Evolutionary conservation across 2,888 invertebrate genomes (phyloP).

Genomic region (Camptogramma bilineatum): DNA sequence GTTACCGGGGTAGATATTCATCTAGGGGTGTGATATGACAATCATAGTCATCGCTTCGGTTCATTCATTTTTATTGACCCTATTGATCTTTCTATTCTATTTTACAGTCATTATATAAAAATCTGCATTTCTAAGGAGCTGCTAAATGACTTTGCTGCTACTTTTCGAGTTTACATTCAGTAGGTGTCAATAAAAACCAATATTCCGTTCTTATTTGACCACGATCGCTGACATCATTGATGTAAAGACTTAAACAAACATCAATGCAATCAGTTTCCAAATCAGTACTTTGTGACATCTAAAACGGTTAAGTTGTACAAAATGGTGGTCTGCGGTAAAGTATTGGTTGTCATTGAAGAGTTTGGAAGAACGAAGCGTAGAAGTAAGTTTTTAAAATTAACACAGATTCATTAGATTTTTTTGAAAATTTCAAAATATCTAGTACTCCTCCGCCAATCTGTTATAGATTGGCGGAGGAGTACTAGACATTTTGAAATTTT

Average conservation of each 20-base stretch:
- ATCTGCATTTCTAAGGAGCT: background rate
- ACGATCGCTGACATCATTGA: slow-evolving; percentile 64
- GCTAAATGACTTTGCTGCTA: background rate
- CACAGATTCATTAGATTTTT: no score
- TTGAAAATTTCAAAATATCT: no score
- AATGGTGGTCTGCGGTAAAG: slow-evolving; percentile 57
- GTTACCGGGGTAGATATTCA: no score
- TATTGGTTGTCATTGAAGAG: slow-evolving; percentile 56
- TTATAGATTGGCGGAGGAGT: no score
- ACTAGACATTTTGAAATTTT: no score
- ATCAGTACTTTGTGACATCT: slow-evolving; percentile 26
- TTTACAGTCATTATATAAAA: no score
- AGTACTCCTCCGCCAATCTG: no score
- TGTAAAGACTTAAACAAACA: slow-evolving; percentile 56
- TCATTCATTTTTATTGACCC: no score
- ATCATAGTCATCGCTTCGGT: no score
- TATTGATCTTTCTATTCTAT: no score
- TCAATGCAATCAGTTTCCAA: slow-evolving; percentile 40
- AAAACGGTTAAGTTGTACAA: slow-evolving; percentile 26
- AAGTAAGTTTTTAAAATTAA: slow-evolving; percentile 53
- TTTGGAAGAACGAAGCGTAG: slow-evolving; percentile 50
- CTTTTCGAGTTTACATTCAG: slow-evolving; percentile 9
- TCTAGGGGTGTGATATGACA: no score
- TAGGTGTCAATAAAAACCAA: slow-evolving; percentile 43
- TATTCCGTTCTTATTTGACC: slow-evolving; percentile 49